A percentile compares a stretch with the other conserved stretches of the same genome.
phyloP scores from a whole-genome alignment of 2,888 invertebrate species.

The Cerceris rybyensis region DNA sequence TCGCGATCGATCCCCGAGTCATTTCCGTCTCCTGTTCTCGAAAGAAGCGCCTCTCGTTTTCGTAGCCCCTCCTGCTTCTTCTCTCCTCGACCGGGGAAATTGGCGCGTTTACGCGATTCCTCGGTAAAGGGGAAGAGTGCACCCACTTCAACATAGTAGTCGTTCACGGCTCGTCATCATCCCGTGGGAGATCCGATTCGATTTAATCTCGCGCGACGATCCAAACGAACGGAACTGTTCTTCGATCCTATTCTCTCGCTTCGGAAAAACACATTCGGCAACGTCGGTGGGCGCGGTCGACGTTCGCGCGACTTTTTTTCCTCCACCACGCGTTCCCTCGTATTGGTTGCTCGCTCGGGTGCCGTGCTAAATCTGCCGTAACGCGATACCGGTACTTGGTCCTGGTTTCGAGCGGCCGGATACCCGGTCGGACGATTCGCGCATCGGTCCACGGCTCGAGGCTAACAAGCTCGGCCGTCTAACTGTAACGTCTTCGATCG shows the following conservation, averaged over 20 bases:
- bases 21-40: constrained; percentile 29
- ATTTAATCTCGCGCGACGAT: background rate
- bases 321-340: too few species aligned
- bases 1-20: constrained; percentile 29
- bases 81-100: constrained; percentile 38
- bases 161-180: constrained; percentile 29
- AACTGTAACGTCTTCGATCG: constrained; percentile 35
- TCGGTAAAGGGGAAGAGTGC: constrained; percentile 74
- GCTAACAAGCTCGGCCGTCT: constrained; percentile 3
- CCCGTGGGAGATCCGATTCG: background rate
- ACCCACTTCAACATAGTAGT: constrained; percentile 79
- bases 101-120: constrained; percentile 66
- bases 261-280: too few species aligned
- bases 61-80: constrained; percentile 25
- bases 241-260: background rate
- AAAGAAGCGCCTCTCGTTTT: constrained; percentile 5
- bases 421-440: background rate
- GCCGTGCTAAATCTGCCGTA: constrained; percentile 51
- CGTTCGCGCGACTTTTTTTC: too few species aligned
- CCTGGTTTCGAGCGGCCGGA: background rate
- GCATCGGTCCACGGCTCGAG: background rate
- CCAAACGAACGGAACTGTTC: background rate
- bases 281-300: too few species aligned
- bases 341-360: background rate
- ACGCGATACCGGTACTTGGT: constrained; percentile 18